phyloP scores from a whole-genome alignment of 2,113 vertebrate genomes.

The Echinops telfairi region DNA sequence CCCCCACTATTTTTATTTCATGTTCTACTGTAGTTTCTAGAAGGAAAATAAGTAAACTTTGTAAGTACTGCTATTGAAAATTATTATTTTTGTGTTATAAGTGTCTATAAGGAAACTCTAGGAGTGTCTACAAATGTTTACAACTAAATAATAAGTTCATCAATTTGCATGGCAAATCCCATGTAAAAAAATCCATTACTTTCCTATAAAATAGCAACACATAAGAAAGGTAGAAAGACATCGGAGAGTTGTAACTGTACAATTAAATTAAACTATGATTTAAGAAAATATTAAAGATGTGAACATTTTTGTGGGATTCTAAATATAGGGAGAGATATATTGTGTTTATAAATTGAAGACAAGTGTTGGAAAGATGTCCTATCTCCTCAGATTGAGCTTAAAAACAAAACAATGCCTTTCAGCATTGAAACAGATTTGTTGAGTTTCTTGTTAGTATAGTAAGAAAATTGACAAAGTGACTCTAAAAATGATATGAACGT shows the following conservation, averaged over 20 bases:
- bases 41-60: background rate
- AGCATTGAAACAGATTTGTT: background rate
- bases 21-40: background rate
- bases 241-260: too few relatives aligned
- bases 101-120: background rate
- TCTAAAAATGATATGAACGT: too few relatives aligned
- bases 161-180: too few relatives aligned
- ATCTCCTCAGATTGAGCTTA: background rate
- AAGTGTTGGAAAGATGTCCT: background rate
- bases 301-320: background rate
- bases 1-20: background rate
- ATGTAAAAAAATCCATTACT: too few relatives aligned
- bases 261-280: too few relatives aligned
- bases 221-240: too few relatives aligned
- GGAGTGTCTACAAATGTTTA: background rate
- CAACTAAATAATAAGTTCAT: too few relatives aligned
- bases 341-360: background rate
- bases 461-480: too few relatives aligned
- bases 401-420: background rate
- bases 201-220: too few relatives aligned
- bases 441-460: background rate
- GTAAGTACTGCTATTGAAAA: background rate
- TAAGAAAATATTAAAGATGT: background rate
- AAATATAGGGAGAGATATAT: background rate
- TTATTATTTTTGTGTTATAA: constrained; percentile 1